Conservation (phyloP, 1,140 invertebrate species). For the Globodera ellingtonae region DNA sequence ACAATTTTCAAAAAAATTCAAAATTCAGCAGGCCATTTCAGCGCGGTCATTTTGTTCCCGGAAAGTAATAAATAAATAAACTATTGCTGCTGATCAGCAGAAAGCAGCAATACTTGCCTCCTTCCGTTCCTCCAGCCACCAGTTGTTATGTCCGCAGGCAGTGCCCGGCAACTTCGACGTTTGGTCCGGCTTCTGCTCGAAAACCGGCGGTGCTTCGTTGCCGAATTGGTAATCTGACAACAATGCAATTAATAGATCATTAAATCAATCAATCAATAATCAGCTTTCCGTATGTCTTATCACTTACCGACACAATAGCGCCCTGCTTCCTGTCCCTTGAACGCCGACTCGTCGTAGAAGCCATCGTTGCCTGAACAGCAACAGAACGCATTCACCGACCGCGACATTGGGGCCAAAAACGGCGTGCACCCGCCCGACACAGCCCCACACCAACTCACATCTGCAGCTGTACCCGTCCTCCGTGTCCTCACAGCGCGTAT, state of each 20-base stretch:
- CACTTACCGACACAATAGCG: slow-evolving; percentile 52
- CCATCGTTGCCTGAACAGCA: slow-evolving; percentile 36
- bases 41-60: too few relatives aligned
- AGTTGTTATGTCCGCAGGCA: slow-evolving; percentile 52
- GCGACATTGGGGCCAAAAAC: not conserved
- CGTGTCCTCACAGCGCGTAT: slow-evolving; percentile 24
- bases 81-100: too few relatives aligned
- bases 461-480: slow-evolving; percentile 27
- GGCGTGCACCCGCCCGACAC: not conserved
- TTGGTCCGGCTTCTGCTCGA: slow-evolving; percentile 5
- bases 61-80: too few relatives aligned
- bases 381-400: not conserved
- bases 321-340: slow-evolving; percentile 51
- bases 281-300: not conserved
- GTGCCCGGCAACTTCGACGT: slow-evolving; percentile 33
- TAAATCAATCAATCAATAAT: not conserved
- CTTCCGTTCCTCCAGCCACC: slow-evolving; percentile 44
- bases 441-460: slow-evolving; percentile 3
- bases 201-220: slow-evolving; percentile 7
- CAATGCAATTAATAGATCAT: not conserved
- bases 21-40: too few relatives aligned
- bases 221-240: slow-evolving; percentile 16
- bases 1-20: too few relatives aligned
- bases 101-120: slow-evolving; percentile 28
- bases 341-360: slow-evolving; percentile 57